Percentiles rank a stretch among this genome's conserved stretches.
Evolutionary conservation across 2,797 vertebrate species (phyloP).

Genomic region (Enteromius unitaeniatus): DNA sequence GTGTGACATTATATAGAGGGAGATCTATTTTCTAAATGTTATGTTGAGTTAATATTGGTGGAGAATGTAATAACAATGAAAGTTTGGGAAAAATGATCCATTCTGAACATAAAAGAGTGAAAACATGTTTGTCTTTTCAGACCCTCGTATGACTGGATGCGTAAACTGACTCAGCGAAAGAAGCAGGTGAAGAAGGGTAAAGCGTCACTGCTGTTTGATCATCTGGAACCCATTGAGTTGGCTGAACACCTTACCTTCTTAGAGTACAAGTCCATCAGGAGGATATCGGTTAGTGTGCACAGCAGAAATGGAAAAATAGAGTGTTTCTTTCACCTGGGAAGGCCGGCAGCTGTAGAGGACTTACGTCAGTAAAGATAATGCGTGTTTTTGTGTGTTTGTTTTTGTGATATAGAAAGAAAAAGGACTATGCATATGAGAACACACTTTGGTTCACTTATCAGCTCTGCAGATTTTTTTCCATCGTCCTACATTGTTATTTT

Average conservation of each 20-base stretch:
- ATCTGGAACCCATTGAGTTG: conserved; percentile 94
- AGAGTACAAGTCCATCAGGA: conserved; percentile 95
- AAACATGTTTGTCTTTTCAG: conserved; percentile 66
- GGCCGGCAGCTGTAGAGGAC: conserved; percentile 55
- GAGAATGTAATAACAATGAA: not conserved
- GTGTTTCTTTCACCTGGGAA: conserved; percentile 57
- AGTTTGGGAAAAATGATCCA: not conserved
- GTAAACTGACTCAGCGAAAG: conserved; percentile 94
- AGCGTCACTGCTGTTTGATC: conserved; percentile 94
- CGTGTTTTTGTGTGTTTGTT: conserved; percentile 62
- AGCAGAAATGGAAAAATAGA: conserved; percentile 50
- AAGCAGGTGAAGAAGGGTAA: conserved; percentile 95
- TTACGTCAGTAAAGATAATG: conserved; percentile 49
- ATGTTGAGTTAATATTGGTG: not conserved
- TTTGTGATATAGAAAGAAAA: conserved; percentile 25
- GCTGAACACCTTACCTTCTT: conserved; percentile 97
- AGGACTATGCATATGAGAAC: conserved; percentile 11
- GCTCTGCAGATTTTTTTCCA: conserved; percentile 27
- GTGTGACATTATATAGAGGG: not conserved
- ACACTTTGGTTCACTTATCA: conserved; percentile 18
- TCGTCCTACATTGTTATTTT: conserved; percentile 30
- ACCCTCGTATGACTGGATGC: conserved; percentile 98
- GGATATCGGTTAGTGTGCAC: conserved; percentile 77
- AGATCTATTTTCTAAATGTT: not conserved
- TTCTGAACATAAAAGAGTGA: not conserved